Base-by-base conservation (phyloP, 2,888 invertebrate species). In the Pediacus dermestoides region DNA sequence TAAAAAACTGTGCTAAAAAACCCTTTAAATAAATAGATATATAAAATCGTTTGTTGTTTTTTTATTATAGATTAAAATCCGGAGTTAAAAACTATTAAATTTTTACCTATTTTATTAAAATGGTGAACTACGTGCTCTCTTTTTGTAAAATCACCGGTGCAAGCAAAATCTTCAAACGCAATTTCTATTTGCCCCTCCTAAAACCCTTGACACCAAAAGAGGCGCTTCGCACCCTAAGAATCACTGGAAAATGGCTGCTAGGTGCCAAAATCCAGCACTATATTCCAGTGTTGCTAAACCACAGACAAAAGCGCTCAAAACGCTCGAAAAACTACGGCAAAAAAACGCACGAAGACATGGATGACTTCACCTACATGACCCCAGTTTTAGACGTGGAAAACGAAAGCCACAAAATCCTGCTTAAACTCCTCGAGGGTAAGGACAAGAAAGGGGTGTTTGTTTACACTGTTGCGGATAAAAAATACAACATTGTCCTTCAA, bases 121-220 rank as follows among this genome's bases (percentile, higher is more conserved):
- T 63, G 63, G 68, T 70, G 57, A 69, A 69, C 54, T 70, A 68
- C 56, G 64, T 69, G 49, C 48, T 70, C 39, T 67, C 67, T 56
- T 88, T 81, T 69, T 88, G 88, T 70, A 81, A 86, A 69, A 88
- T 88, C 54, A 88, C 88, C 42, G 87, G 86, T 52, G 82, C 81
- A 62, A 85, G 86, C 68, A 77, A 83, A 53, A 85, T 85, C 58
- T 77, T 88, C 60, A 86, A 85, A 18, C 82, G 86, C 63, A 85
- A 87, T 32, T 86, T 88, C 68, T 88, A 88, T 65, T 83, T 88
- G 60, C 88, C 89, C 12, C 73, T 89, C 27, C 74, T 88, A 37
- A 85, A 86, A 34, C 88, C 88, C 2, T 81, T 87, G 46, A 86
- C 87, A 27, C 87, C 88, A 8, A 85, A 85, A 11, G 88, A 88